phyloP scores from a whole-genome alignment of 2,113 vertebrate species.

The Tachysurus vachellii region DNA sequence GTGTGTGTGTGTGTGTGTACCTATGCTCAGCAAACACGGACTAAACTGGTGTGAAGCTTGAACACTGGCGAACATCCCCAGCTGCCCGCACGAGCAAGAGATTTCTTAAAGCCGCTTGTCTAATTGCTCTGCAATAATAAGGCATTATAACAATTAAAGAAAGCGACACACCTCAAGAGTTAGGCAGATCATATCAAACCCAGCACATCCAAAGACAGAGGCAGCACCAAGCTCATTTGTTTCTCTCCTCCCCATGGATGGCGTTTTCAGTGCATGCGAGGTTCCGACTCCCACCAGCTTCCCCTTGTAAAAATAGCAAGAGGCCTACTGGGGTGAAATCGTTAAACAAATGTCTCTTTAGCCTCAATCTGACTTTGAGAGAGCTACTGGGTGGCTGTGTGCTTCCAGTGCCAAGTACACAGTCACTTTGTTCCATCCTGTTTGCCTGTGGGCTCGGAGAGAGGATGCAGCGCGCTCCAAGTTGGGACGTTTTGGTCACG shows the following conservation, averaged over 20 bases:
- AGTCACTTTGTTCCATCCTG: constrained; percentile 68
- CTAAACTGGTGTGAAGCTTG: constrained; percentile 52
- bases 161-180: background rate
- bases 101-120: constrained; percentile 4
- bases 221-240: background rate
- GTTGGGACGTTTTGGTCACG: constrained; percentile 47
- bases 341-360: constrained; percentile 76
- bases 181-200: background rate
- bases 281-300: constrained; percentile 56
- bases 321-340: constrained; percentile 67
- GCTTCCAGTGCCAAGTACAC: constrained; percentile 66
- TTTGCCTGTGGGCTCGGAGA: constrained; percentile 52
- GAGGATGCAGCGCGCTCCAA: constrained; percentile 59
- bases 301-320: constrained; percentile 64
- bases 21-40: constrained; percentile 40
- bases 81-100: constrained; percentile 28
- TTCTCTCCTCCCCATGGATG: constrained; percentile 17
- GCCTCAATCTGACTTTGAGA: constrained; percentile 69
- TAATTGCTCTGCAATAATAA: constrained; percentile 10
- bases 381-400: constrained; percentile 60
- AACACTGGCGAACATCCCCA: constrained; percentile 61
- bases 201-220: background rate
- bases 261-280: constrained; percentile 44
- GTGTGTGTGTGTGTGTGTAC: constrained; percentile 15
- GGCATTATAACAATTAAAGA: background rate